Conservation (phyloP, 53 echinoderm and acorn worm genomes). For the Echinarachnius parma region DNA sequence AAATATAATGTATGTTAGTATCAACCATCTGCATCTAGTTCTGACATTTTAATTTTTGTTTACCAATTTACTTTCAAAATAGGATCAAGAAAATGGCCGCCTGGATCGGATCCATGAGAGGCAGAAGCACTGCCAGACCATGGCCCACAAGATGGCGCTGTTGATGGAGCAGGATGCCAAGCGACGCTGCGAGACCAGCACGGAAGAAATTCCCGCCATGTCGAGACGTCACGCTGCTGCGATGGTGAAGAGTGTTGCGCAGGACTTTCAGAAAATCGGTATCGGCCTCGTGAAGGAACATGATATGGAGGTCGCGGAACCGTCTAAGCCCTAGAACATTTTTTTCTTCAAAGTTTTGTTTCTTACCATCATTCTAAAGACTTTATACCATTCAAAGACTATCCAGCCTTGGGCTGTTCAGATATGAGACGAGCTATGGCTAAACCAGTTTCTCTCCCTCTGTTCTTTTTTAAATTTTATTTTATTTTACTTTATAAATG, state of each 20-base stretch:
- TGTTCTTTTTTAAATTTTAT: too few relatives aligned
- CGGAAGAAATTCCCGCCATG: conserved; percentile 63
- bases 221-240: conserved; percentile 61
- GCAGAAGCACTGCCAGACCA: conserved; percentile 62
- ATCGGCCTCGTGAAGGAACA: conserved; percentile 12
- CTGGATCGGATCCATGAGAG: conserved; percentile 55
- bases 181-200: conserved; percentile 53
- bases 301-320: not conserved
- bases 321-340: not conserved
- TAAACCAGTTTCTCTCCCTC: too few relatives aligned
- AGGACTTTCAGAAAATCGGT: conserved; percentile 67
- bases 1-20: too few relatives aligned
- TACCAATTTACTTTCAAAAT: not conserved
- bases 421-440: too few relatives aligned
- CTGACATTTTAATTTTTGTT: too few relatives aligned
- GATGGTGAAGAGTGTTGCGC: conserved; percentile 64
- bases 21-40: too few relatives aligned
- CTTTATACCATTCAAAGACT: too few relatives aligned
- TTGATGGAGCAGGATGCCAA: conserved; percentile 80
- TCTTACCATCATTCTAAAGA: too few relatives aligned
- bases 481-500: too few relatives aligned
- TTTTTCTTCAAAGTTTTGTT: not conserved
- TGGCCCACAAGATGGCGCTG: conserved; percentile 75
- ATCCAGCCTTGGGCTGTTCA: too few relatives aligned
- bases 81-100: conserved; percentile 60